Conservation (phyloP, 2,113 vertebrate genomes). For the Perognathus longimembris region DNA sequence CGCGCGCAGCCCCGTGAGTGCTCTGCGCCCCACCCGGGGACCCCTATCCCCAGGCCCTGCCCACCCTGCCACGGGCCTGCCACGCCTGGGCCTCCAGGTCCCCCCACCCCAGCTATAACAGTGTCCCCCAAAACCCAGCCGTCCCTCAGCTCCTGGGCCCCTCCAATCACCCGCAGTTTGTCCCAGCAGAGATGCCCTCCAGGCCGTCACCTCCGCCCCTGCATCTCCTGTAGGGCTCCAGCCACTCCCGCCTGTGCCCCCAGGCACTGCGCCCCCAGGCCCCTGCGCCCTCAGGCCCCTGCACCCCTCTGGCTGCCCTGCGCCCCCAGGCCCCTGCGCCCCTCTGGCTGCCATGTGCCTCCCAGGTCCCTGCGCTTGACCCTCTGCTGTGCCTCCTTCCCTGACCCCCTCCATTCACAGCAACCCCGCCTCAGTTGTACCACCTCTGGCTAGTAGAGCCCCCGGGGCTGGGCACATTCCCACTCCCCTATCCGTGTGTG, state of each 20-base stretch:
- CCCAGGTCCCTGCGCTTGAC: too few species aligned
- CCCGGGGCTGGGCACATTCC: background rate
- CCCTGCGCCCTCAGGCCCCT: too few species aligned
- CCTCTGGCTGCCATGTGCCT: background rate
- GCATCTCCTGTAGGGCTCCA: background rate
- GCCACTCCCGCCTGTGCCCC: background rate
- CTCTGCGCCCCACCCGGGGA: background rate
- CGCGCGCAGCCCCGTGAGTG: conserved; percentile 71
- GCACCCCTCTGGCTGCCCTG: too few species aligned
- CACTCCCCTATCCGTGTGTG: too few species aligned
- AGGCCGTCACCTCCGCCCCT: too few species aligned
- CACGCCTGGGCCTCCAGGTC: rapidly evolving
- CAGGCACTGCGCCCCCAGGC: too few species aligned
- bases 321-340: background rate
- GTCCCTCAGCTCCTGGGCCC: background rate
- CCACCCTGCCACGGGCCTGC: too few species aligned
- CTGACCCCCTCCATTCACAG: too few species aligned
- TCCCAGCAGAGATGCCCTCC: too few species aligned
- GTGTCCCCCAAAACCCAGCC: too few species aligned
- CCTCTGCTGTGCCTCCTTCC: background rate
- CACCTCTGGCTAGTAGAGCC: background rate
- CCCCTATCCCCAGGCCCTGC: background rate
- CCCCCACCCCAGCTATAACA: too few species aligned
- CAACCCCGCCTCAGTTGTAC: too few species aligned
- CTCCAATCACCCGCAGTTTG: background rate